Base-by-base conservation (phyloP, 2,888 invertebrate species). In the Ctena decussata region DNA sequence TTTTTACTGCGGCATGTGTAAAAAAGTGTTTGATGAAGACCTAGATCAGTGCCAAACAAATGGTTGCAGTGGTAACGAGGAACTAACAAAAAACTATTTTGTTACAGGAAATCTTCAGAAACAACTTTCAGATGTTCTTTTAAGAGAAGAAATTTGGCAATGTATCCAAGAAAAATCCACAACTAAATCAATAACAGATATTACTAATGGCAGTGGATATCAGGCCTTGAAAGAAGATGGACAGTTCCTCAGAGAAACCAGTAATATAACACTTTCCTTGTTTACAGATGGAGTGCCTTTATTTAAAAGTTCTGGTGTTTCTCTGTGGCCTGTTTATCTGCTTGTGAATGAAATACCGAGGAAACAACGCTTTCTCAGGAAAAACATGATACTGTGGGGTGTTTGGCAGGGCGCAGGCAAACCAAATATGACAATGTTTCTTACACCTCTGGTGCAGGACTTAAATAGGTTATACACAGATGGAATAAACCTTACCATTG, bases 251-350 rank as follows among this genome's bases (percentile, higher is more conserved):
- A 8, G 15, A 24, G 24, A 24, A 8, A 57, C 1, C 5, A 5
- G 27, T 27, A 57, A 27, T n/a, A 5, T 57, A 27, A 27, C 57
- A 24, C 6, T 27, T 3, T 5, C 27, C 18, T 24, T 57, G 3
- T 21, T 21, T 27, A 57, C 57, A 8, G 57, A 57, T 57, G 57
- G 57, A 5, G 57, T 46, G 3, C 44, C 76, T 65, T 21, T 85
- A 15, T 57, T 21, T 27, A 24, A 11, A 24, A 21, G 21, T 24
- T 57, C 57, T 1, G 6, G 1, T 24, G 57, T 84, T 1, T 79
- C 73, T 18, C 46, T 84, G 18, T 86, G 88, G 88, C 77, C 88
- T 27, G 84, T 88, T 3, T 88, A 84, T 39, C 39, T 88, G 6
- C 30, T 82, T 1, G 30, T 85, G 1, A 88, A 85, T 84, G 82